These are phyloP conservation scores for Drosophila ercepeae DNA, from an alignment of 1,140 invertebrate species.

Conservation along the genomic window DNA sequence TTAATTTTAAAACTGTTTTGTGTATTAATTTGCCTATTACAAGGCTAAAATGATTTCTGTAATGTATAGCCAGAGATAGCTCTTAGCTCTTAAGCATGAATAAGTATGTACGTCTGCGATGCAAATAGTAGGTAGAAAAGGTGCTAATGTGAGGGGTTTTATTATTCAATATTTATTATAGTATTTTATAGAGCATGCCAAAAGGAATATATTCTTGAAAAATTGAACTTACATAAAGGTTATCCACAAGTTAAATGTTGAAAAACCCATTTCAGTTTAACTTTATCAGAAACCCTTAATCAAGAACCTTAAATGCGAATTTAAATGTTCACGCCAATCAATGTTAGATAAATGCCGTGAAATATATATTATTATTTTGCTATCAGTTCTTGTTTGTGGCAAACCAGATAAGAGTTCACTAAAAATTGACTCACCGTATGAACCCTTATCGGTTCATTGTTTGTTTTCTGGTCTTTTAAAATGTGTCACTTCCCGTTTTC, in stretches of 20 bases:
- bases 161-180: neutral
- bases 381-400: neutral
- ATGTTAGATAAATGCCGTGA: too few relatives aligned
- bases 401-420: neutral
- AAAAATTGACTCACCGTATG: slow-evolving; percentile 18
- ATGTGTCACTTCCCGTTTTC: slow-evolving; percentile 19
- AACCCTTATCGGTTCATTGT: neutral
- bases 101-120: neutral
- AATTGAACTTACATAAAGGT: too few relatives aligned
- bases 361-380: too few relatives aligned
- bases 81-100: neutral
- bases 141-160: neutral
- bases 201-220: too few relatives aligned
- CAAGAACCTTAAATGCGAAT: too few relatives aligned
- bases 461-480: neutral
- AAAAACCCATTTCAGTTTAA: neutral
- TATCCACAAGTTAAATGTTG: neutral
- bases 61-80: neutral
- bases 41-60: neutral
- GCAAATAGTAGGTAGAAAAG: neutral
- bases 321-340: too few relatives aligned
- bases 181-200: neutral
- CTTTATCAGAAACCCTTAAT: neutral
- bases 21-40: neutral
- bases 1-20: neutral